These are phyloP conservation scores for Brachionus rubens DNA, from an alignment of 1,140 invertebrate genomes.

Conservation along the genomic window DNA sequence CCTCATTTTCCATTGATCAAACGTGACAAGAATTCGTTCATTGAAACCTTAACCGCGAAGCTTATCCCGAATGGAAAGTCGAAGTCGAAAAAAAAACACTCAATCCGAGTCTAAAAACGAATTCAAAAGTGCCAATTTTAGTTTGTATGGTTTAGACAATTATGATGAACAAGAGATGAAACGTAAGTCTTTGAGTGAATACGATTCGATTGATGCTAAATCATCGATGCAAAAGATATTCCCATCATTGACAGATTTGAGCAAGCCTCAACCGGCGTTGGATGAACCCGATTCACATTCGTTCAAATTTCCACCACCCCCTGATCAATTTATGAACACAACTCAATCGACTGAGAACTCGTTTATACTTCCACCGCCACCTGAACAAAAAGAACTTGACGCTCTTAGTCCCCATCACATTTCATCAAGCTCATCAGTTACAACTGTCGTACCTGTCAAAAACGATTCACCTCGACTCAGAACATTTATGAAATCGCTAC, in stretches of 20 bases:
- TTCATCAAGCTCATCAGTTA: constrained; percentile 8
- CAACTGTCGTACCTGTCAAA: not conserved
- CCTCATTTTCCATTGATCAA: not conserved
- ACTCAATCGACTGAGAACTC: not conserved
- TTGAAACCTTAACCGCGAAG: too few relatives aligned
- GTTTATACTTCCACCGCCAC: not conserved
- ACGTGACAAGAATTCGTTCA: too few relatives aligned
- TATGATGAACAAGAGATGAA: constrained; percentile 18
- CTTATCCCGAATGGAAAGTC: too few relatives aligned
- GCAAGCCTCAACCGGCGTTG: not conserved
- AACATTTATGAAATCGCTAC: constrained; percentile 28
- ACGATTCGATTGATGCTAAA: not conserved
- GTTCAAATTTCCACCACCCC: constrained; percentile 31
- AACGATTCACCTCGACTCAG: constrained; percentile 12
- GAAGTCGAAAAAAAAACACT: not conserved
- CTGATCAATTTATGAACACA: constrained; percentile 10
- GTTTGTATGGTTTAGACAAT: constrained; percentile 38
- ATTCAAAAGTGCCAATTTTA: constrained; percentile 13
- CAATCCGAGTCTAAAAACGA: too few relatives aligned
- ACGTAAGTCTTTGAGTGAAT: not conserved
- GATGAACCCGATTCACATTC: not conserved
- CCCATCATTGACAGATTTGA: not conserved
- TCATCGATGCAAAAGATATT: not conserved
- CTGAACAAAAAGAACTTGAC: constrained; percentile 1
- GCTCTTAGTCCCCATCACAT: not conserved